These are phyloP conservation scores for Tilapia sparmanii DNA, from an alignment of 2,113 vertebrate genomes.

Conservation along the genomic window DNA sequence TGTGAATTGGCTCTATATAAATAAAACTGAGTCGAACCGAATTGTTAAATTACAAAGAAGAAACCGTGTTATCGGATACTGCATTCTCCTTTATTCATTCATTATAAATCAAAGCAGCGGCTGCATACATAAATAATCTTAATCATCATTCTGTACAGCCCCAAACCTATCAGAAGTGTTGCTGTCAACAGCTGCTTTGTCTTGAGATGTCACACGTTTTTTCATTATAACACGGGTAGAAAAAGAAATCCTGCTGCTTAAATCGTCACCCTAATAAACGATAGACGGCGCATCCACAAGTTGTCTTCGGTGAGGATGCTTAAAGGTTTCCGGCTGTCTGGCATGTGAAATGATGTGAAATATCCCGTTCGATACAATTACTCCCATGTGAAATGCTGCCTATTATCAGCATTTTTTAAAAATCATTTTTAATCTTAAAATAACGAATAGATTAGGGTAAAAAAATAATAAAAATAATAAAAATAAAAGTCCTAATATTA, in stretches of 20 bases:
- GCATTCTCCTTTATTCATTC: background rate
- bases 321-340: background rate
- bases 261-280: background rate
- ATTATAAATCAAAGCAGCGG: background rate
- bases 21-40: background rate
- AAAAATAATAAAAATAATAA: background rate
- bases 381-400: background rate
- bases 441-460: background rate
- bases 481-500: background rate
- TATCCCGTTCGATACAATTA: background rate
- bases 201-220: background rate
- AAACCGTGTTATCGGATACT: background rate
- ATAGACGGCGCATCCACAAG: background rate
- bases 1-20: background rate
- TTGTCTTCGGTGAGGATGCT: background rate
- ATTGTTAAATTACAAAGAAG: background rate
- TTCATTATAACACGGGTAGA: background rate
- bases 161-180: background rate
- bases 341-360: background rate
- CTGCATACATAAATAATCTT: slow-evolving; percentile 3
- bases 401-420: background rate
- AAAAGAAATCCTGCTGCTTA: background rate
- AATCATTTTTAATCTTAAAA: background rate
- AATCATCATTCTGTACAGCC: background rate
- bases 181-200: background rate